Evolutionary conservation across 1,140 invertebrate genomes (phyloP).

Genomic region (Teleogryllus occipitalis): DNA sequence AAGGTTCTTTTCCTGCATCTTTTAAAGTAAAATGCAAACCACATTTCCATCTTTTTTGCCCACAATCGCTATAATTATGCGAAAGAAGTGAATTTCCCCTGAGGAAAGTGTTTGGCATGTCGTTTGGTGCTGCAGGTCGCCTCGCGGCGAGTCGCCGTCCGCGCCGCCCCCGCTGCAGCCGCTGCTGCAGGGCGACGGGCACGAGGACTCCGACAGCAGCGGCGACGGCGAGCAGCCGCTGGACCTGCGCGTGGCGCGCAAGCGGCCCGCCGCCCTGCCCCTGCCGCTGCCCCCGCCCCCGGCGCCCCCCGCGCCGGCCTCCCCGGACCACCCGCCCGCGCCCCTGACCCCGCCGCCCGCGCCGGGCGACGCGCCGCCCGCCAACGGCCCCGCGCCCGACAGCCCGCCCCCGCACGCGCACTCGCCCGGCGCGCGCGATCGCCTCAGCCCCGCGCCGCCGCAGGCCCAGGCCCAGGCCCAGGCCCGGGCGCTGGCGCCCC

Average conservation of each 20-base stretch:
- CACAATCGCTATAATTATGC: no score
- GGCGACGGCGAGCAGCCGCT: conserved; percentile 52
- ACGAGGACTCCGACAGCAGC: conserved; percentile 27
- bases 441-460: neutral
- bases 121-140: no score
- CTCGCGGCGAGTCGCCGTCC: neutral
- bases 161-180: neutral
- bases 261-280: conserved; percentile 33
- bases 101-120: no score
- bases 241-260: conserved; percentile 55
- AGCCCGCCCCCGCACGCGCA: conserved; percentile 26
- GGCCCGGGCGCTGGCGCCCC: neutral
- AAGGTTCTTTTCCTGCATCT: no score
- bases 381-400: conserved; percentile 10
- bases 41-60: no score
- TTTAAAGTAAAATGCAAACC: no score
- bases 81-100: no score
- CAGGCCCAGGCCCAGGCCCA: neutral
- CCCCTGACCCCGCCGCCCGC: neutral
- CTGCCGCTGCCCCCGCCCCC: neutral
- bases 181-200: conserved; percentile 20
- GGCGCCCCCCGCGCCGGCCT: neutral
- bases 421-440: conserved; percentile 27
- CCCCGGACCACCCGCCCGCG: neutral
- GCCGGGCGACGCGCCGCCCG: no score